Evolutionary conservation across 2,113 vertebrate genomes (phyloP).

Genomic region (Cygnus buccinator): DNA sequence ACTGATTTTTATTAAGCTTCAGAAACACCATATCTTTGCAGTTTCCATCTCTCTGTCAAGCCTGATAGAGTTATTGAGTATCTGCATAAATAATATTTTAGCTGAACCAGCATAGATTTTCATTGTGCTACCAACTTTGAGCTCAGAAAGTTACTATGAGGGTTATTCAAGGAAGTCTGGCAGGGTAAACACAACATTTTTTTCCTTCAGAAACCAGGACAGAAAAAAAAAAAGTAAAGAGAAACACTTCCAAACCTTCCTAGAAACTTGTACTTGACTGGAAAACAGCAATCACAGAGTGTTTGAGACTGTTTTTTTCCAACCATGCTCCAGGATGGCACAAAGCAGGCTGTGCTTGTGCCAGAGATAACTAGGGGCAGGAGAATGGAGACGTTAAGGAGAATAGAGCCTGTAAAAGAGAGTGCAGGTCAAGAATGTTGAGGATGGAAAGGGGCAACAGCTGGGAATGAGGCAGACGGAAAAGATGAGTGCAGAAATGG

Average conservation of each 20-base stretch:
- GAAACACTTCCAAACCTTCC: background rate
- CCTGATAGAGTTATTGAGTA: no score
- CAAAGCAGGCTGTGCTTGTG: background rate
- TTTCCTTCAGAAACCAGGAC: background rate
- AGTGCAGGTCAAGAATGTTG: rapidly evolving
- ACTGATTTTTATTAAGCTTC: background rate
- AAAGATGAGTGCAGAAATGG: background rate
- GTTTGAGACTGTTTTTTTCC: background rate
- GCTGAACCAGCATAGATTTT: no score
- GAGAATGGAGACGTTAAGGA: background rate
- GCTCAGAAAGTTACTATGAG: background rate
- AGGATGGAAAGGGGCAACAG: background rate
- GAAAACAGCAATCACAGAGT: background rate
- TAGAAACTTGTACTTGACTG: background rate
- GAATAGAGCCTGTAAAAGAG: background rate
- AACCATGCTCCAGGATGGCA: background rate
- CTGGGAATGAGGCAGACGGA: background rate
- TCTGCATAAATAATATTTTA: no score
- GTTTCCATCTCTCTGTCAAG: background rate
- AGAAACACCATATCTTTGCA: background rate
- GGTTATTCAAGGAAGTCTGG: background rate
- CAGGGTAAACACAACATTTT: background rate
- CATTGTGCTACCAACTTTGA: background rate
- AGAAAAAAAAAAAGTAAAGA: background rate
- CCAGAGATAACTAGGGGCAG: background rate